Conservation (phyloP, 1,140 invertebrate species). For the Leptinotarsa defecta region DNA sequence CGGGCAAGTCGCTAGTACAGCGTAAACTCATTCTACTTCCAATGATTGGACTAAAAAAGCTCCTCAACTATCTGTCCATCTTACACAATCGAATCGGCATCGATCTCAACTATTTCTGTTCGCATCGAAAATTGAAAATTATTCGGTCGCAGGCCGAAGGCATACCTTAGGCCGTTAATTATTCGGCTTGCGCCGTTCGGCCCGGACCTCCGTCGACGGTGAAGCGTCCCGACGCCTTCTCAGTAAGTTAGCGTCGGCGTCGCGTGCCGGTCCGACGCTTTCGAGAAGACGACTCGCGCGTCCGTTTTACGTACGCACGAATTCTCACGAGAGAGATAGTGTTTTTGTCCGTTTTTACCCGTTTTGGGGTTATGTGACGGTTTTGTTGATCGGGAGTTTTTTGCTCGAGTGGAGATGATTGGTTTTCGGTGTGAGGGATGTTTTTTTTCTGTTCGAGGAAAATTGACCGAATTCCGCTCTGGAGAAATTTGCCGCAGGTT, state of each 20-base stretch:
- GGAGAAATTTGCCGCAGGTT: too few species aligned
- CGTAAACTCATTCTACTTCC: too few species aligned
- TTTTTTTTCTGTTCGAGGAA: background rate
- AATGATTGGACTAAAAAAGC: too few species aligned
- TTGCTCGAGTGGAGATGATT: background rate
- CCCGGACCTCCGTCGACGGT: background rate
- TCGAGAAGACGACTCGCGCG: background rate
- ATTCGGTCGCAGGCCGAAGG: background rate
- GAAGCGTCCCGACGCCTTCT: constrained; percentile 4
- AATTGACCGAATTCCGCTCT: too few species aligned
- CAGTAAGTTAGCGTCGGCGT: constrained; percentile 1
- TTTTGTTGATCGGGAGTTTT: background rate
- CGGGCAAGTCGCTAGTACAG: too few species aligned
- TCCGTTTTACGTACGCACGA: background rate
- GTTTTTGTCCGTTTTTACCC: background rate
- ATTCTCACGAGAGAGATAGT: background rate
- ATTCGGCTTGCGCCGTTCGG: background rate
- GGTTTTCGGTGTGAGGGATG: background rate
- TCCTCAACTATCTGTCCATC: too few species aligned
- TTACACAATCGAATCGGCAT: too few species aligned
- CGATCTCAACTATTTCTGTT: background rate
- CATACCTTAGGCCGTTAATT: background rate
- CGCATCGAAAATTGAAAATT: background rate
- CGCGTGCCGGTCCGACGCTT: background rate
- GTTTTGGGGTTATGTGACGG: background rate